Percentiles rank a stretch among this genome's conserved stretches.
Evolutionary conservation across 2,888 invertebrate genomes (phyloP).

Genomic region (Macroteleia sp.): DNA sequence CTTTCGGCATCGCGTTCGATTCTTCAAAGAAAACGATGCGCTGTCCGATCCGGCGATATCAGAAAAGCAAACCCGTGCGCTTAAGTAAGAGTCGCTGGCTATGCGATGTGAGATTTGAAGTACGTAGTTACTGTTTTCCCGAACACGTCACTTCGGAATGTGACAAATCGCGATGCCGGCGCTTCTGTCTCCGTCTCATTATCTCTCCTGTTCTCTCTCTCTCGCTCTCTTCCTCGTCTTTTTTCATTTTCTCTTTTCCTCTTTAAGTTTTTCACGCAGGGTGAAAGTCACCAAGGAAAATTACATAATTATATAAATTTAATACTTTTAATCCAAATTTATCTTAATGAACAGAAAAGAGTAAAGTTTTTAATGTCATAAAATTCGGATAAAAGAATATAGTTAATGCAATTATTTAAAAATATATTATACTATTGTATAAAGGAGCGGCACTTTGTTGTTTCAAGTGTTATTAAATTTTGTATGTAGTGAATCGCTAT

Average conservation of each 20-base stretch:
- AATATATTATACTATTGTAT: no score
- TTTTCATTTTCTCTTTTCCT: not conserved
- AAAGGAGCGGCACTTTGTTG: no score
- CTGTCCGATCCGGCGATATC: constrained; percentile 25
- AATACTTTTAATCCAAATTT: no score
- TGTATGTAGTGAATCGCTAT: no score
- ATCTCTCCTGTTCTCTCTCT: not conserved
- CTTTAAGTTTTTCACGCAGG: constrained; percentile 10
- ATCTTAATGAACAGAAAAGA: no score
- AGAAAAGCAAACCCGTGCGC: constrained; percentile 17
- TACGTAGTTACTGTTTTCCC: constrained; percentile 37
- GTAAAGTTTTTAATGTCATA: no score
- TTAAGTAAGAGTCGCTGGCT: constrained; percentile 25
- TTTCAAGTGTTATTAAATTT: no score
- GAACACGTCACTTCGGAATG: constrained; percentile 52
- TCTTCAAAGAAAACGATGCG: constrained; percentile 15
- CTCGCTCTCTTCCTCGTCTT: not conserved
- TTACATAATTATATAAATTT: constrained; percentile 60
- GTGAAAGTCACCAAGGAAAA: constrained; percentile 56
- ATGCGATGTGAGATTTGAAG: constrained; percentile 38
- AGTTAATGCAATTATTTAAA: no score
- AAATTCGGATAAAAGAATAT: no score
- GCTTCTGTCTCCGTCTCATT: constrained; percentile 9
- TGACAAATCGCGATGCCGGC: constrained; percentile 45
- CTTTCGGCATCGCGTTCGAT: not conserved